Evolutionary conservation across 2,113 vertebrate species (phyloP).

Genomic region (Sylvietta virens): DNA sequence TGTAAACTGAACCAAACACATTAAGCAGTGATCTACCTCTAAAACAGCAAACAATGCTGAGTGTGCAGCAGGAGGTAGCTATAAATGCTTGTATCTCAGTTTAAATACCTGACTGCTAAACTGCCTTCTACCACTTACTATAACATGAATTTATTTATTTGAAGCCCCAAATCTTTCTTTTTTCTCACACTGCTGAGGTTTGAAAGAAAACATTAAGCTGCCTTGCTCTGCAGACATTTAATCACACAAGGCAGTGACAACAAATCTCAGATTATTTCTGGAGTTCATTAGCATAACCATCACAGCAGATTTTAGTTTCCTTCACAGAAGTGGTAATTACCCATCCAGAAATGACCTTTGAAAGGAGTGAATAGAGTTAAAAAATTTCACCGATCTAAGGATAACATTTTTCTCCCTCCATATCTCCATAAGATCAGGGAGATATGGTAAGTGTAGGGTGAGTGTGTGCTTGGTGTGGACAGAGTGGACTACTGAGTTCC

Average conservation of each 20-base stretch:
- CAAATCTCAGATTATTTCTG: not conserved
- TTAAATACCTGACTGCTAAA: not conserved
- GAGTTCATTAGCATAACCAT: not conserved
- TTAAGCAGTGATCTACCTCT: not conserved
- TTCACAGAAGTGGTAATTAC: not conserved
- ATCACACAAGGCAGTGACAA: not conserved
- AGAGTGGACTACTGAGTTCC: not conserved
- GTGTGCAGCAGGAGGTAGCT: not conserved
- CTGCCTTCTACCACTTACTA: not conserved
- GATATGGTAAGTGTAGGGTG: not conserved
- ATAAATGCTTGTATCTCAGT: not conserved
- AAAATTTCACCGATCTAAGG: not conserved
- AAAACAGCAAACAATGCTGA: not conserved
- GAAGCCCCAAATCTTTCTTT: not conserved
- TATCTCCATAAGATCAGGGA: not conserved
- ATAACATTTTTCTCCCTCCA: not conserved
- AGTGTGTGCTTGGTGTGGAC: not conserved
- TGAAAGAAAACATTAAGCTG: not conserved
- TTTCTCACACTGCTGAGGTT: not conserved
- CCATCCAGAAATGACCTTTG: not conserved
- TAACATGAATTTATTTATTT: not conserved
- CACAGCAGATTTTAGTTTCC: not conserved
- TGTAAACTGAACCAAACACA: not conserved
- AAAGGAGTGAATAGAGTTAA: not conserved
- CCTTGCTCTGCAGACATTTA: not conserved